Evolutionary conservation across 2,113 vertebrate species (phyloP).

Genomic region (Ahaetulla prasina): DNA sequence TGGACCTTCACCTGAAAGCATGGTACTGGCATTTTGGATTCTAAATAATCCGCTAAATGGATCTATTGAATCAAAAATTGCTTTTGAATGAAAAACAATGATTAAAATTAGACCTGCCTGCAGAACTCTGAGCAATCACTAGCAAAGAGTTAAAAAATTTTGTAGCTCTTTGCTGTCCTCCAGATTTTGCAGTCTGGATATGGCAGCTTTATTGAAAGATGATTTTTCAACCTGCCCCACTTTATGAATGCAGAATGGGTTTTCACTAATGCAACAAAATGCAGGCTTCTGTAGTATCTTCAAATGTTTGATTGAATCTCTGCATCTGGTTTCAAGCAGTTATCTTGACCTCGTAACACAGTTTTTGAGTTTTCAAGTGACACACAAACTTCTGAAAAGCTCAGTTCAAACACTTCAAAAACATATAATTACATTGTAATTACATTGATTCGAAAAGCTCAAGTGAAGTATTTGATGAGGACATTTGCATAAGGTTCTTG

Average conservation of each 20-base stretch:
- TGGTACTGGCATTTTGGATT: background rate
- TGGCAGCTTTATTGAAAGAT: background rate
- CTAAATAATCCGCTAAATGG: background rate
- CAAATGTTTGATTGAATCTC: background rate
- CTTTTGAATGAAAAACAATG: background rate
- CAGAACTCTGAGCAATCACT: background rate
- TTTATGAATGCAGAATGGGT: background rate
- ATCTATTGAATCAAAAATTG: background rate
- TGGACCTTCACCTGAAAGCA: background rate
- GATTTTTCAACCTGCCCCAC: background rate
- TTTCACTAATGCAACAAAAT: background rate
- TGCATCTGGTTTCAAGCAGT: background rate
- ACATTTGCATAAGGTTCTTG: background rate
- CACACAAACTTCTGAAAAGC: background rate
- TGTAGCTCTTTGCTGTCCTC: background rate
- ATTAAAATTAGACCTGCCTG: background rate
- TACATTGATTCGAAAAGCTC: background rate
- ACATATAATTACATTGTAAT: background rate
- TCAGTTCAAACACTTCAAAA: background rate
- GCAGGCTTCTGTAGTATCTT: no score
- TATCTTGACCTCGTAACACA: background rate
- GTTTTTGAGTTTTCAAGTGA: background rate
- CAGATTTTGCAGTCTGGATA: background rate
- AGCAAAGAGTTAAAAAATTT: background rate
- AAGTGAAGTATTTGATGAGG: background rate